Evolutionary conservation across 2,797 vertebrate species (phyloP), one percentile per base, ranked within the genome.

Genomic region (Eutrigla gurnardus): DNA sequence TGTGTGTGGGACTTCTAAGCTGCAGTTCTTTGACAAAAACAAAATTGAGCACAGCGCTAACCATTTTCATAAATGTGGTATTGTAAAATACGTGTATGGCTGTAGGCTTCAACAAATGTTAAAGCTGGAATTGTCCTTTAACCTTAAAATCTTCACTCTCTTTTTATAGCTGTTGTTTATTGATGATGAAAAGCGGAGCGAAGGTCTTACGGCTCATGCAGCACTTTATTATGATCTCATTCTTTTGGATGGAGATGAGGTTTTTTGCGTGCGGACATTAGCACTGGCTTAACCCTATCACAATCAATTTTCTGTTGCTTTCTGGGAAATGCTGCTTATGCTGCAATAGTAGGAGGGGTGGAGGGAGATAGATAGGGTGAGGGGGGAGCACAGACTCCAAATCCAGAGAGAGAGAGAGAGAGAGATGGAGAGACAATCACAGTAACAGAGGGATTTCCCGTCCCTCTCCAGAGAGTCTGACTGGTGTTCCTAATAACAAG

Each of bases 401-500:
- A 86, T 86, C 84, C 81, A 63, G 12, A 77, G 68, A 69, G 49
- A 50, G 42, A 66, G 57, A 73, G 12, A 77, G 68, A 69, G 49
- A 50, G 42, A 66, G 57, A 73, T 13, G n/a, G 52, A 55, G 63
- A 78, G 72, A 83, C 70, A 80, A 71, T 66, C 60, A 57, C 7
- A 42, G 60, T 86, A 59, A 60, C 32, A 59, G 33, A 78, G 78
- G 73, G 88, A 89, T 89, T 92, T 86, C 73, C 70, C 25, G 4
- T 78, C 73, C 55, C 59, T 53, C 52, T 75, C 46, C 75, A 62
- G 61, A 76, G 79, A 77, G 72, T 75, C 64, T 77, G 77, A 66
- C 78, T 82, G 72, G 70, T 73, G 85, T 54, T 77, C 66, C 69
- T 85, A 84, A 88, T 89, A 91, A 89, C 86, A 75, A 91, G 88